A percentile compares a stretch with the other conserved stretches of the same genome.
These are phyloP conservation scores for Seladonia tumulorum DNA, from an alignment of 2,888 invertebrate species.

Conservation along the genomic window DNA sequence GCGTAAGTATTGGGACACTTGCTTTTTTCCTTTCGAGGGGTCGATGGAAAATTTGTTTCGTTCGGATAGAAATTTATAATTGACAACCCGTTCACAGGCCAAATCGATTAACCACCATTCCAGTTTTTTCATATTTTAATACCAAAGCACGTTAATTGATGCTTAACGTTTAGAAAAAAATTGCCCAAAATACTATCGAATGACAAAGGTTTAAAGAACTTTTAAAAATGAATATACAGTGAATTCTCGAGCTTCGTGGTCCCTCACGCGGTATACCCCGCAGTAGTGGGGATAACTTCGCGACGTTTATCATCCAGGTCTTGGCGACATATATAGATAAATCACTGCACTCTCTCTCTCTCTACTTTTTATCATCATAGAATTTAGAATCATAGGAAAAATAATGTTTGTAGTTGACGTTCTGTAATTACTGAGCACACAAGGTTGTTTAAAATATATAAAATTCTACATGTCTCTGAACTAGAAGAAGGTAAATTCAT, in stretches of 20 bases:
- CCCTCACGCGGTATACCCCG: too few relatives aligned
- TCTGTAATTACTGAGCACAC: too few relatives aligned
- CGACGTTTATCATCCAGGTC: too few relatives aligned
- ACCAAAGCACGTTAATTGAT: neutral
- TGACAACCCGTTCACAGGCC: too few relatives aligned
- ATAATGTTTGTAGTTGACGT: neutral
- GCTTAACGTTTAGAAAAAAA: neutral
- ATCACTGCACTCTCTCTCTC: too few relatives aligned
- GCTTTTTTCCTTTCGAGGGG: neutral
- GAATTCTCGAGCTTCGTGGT: too few relatives aligned
- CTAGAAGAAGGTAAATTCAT: neutral
- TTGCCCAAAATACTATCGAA: neutral
- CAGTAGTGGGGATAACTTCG: too few relatives aligned
- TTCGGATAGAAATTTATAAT: neutral
- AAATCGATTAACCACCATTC: neutral
- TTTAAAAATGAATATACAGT: too few relatives aligned
- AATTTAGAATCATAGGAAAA: neutral
- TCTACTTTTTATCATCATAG: too few relatives aligned
- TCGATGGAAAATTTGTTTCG: neutral
- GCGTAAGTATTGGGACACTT: neutral
- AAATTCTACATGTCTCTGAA: neutral
- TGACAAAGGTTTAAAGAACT: neutral
- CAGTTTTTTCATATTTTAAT: neutral
- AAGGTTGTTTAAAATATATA: neutral
- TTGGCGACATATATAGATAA: too few relatives aligned